Evolutionary conservation across 2,797 vertebrate genomes (phyloP).

Genomic region (Atherinosoma microstoma): DNA sequence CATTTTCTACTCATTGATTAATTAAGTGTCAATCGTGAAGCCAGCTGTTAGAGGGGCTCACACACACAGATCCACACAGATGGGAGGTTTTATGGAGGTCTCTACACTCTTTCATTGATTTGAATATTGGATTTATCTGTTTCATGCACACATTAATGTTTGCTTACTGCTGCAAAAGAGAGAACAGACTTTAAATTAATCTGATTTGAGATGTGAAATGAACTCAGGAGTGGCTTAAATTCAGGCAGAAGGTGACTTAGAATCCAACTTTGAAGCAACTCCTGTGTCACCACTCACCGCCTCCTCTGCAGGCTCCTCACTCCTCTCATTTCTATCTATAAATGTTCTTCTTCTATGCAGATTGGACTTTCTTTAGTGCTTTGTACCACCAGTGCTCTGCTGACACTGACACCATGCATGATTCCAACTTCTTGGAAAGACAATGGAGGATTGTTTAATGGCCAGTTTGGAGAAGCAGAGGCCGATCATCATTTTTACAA

Average conservation of each 20-base stretch:
- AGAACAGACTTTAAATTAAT: neutral
- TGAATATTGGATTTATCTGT: neutral
- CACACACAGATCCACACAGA: too few species aligned
- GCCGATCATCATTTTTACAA: neutral
- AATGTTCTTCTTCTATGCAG: neutral
- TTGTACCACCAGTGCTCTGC: conserved; percentile 14
- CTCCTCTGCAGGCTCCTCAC: too few species aligned
- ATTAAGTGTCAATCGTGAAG: neutral
- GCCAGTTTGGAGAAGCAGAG: conserved; percentile 2
- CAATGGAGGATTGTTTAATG: conserved; percentile 45
- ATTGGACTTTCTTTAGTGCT: conserved; percentile 3
- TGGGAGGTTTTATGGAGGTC: too few species aligned
- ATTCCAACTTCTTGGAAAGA: conserved; percentile 28
- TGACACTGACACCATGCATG: conserved; percentile 10
- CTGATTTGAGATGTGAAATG: neutral
- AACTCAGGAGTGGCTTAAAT: too few species aligned
- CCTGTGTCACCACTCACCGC: neutral
- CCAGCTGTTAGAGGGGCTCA: too few species aligned
- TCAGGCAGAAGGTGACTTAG: neutral
- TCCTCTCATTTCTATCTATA: neutral
- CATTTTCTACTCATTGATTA: neutral
- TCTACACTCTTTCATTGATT: too few species aligned
- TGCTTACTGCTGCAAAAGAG: neutral
- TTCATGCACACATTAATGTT: neutral
- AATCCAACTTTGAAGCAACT: neutral